phyloP scores from a whole-genome alignment of 2,113 vertebrate genomes.

The Sinosuthora webbiana region DNA sequence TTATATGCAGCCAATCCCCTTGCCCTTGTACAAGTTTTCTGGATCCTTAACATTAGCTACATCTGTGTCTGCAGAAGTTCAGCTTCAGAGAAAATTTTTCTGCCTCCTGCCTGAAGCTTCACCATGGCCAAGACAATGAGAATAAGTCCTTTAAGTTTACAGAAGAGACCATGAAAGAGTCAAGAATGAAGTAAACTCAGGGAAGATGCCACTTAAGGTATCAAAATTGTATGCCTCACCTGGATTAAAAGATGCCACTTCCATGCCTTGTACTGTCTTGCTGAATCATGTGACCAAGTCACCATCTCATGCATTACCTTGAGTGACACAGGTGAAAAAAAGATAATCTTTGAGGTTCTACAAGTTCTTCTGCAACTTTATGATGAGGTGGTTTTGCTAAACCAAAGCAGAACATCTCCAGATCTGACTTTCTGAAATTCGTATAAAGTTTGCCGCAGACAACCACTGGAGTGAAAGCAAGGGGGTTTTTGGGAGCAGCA shows the following conservation, averaged over 20 bases:
- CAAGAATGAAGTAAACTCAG: not conserved
- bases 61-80: not conserved
- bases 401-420: not conserved
- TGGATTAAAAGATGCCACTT: not conserved
- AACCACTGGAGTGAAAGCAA: not conserved
- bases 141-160: not conserved
- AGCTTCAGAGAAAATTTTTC: not conserved
- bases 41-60: not conserved
- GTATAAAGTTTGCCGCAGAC: accelerated
- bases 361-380: not conserved
- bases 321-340: not conserved
- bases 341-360: not conserved
- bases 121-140: accelerated
- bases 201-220: not conserved
- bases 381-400: not conserved
- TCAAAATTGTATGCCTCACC: not conserved
- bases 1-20: not conserved
- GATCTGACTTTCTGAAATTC: not conserved
- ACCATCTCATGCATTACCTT: not conserved
- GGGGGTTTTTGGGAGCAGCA: not conserved
- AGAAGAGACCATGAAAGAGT: not conserved
- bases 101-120: not conserved
- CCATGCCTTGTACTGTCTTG: not conserved
- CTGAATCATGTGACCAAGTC: not conserved
- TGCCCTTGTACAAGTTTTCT: not conserved